phyloP scores from a whole-genome alignment of 2,888 invertebrate species.

The Eudemis profundana region DNA sequence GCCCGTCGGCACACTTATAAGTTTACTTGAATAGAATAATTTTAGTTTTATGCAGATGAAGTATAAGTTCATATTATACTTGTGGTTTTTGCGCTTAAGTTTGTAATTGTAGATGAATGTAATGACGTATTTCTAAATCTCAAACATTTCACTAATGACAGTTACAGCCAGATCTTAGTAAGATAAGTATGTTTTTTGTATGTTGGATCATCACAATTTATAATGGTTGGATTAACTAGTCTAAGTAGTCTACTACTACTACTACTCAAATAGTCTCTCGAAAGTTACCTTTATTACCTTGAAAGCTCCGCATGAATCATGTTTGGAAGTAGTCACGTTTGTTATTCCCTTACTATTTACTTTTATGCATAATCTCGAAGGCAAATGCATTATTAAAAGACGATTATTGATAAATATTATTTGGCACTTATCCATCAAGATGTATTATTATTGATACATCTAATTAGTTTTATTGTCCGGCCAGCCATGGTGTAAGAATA shows the following conservation, averaged over 20 bases:
- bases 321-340: conserved; percentile 12
- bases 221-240: too few relatives aligned
- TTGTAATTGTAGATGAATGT: too few relatives aligned
- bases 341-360: neutral
- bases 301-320: conserved; percentile 19
- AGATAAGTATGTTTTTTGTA: too few relatives aligned
- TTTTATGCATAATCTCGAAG: conserved; percentile 10
- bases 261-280: too few relatives aligned
- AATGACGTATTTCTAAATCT: too few relatives aligned
- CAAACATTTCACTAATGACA: too few relatives aligned
- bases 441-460: neutral
- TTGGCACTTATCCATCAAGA: conserved; percentile 18
- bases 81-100: neutral
- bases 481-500: too few relatives aligned
- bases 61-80: neutral
- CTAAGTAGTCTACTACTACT: too few relatives aligned
- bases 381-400: conserved; percentile 18
- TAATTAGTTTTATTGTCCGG: neutral
- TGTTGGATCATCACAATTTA: too few relatives aligned
- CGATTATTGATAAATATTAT: conserved; percentile 10
- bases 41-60: neutral
- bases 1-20: neutral
- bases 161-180: too few relatives aligned
- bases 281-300: neutral
- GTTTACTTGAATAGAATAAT: neutral